Percentiles rank a stretch among this genome's conserved stretches.
Evolutionary conservation across 1,140 invertebrate genomes (phyloP).

Genomic region (Drosophila saltans): DNA sequence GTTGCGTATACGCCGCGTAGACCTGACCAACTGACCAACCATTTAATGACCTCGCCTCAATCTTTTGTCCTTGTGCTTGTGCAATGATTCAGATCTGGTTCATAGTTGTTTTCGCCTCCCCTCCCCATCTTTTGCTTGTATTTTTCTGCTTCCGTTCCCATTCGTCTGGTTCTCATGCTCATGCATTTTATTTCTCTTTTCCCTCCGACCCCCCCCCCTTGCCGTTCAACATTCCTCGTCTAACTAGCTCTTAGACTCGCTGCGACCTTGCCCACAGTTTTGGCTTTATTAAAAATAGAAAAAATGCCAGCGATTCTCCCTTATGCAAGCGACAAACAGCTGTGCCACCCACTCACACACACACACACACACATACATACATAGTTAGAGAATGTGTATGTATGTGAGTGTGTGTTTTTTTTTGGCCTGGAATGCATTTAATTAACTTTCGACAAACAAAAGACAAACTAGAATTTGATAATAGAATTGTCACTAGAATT

Average conservation of each 20-base stretch:
- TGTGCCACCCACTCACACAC: too few relatives aligned
- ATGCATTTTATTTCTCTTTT: conserved; percentile 1
- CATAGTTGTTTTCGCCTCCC: background rate
- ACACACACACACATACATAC: background rate
- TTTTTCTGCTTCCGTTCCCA: conserved; percentile 1
- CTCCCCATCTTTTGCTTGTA: background rate
- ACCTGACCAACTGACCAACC: conserved; percentile 1
- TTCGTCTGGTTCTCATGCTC: background rate
- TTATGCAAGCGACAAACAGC: background rate
- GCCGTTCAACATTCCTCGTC: background rate
- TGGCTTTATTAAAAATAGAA: conserved; percentile 13
- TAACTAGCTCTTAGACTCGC: background rate
- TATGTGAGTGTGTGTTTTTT: background rate
- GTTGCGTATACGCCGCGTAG: conserved; percentile 8
- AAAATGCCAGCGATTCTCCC: background rate
- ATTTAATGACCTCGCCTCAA: conserved; percentile 2
- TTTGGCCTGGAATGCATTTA: conserved; percentile 2
- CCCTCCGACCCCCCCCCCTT: background rate
- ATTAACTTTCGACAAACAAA: background rate
- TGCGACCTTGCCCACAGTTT: conserved; percentile 3
- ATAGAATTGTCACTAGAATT: background rate
- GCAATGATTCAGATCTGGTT: conserved; percentile 10
- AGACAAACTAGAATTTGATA: background rate
- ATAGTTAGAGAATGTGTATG: background rate
- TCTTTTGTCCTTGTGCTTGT: conserved; percentile 13